Conservation (phyloP, 64 coral and sea anemone species). For the Montipora sp. region DNA sequence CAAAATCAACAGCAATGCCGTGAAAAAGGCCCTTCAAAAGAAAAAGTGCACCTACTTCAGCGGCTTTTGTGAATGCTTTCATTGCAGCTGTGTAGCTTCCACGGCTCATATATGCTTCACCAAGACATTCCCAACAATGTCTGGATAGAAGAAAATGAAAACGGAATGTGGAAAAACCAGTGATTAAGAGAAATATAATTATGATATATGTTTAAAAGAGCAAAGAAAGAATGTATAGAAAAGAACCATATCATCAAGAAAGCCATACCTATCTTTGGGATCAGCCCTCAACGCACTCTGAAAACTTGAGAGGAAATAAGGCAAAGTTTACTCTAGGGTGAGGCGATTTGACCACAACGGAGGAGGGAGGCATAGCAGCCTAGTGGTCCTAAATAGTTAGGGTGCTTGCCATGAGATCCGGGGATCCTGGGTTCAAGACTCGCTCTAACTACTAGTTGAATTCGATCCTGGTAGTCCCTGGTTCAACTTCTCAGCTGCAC, state of each 20-base stretch:
- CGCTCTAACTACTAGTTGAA: no score
- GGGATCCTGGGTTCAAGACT: no score
- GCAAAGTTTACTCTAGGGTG: background rate
- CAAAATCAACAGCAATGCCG: no score
- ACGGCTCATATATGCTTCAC: constrained; percentile 95
- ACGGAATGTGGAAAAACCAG: background rate
- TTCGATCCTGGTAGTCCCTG: no score
- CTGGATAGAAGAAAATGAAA: constrained; percentile 17
- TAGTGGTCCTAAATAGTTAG: no score
- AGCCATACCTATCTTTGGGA: constrained; percentile 79
- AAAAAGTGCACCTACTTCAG: constrained; percentile 60
- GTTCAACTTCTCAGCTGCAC: no score
- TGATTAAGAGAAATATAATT: background rate
- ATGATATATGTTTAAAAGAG: background rate
- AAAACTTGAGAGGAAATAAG: constrained; percentile 63
- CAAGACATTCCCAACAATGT: constrained; percentile 97
- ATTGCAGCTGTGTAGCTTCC: constrained; percentile 92
- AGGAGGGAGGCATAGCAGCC: no score
- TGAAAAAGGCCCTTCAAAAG: no score
- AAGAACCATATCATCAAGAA: background rate
- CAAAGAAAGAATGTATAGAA: background rate
- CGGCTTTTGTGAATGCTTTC: constrained; percentile 81
- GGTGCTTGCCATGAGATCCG: no score
- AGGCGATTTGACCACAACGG: no score
- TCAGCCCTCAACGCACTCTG: constrained; percentile 90